Conservation (phyloP, 2,888 invertebrate species). For the Pandemis cinnamomeana region DNA sequence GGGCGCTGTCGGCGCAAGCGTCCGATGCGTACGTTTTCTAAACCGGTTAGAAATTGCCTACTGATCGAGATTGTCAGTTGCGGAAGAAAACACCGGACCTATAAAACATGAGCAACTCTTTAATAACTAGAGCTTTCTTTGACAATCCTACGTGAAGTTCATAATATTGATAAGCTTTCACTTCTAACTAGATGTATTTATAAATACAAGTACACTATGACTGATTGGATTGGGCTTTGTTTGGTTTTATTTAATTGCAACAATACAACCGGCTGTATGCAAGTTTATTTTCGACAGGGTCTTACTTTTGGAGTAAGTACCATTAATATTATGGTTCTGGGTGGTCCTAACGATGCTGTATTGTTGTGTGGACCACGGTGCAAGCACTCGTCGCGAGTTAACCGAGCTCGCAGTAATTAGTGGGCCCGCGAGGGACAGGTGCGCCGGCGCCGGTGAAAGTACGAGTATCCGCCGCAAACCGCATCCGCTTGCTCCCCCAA, state of each 20-base stretch:
- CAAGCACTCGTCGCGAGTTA: slow-evolving; percentile 11
- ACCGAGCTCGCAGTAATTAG: slow-evolving; percentile 30
- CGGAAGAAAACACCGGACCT: slow-evolving; percentile 80
- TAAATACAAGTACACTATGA: not conserved
- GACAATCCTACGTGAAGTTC: slow-evolving; percentile 47
- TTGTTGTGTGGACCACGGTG: not conserved
- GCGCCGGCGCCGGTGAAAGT: slow-evolving; percentile 72
- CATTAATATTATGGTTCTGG: not conserved
- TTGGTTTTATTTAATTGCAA: not conserved
- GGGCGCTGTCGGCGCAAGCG: slow-evolving; percentile 50
- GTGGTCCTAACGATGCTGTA: not conserved
- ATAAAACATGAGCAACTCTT: slow-evolving; percentile 64
- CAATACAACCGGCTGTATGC: not conserved
- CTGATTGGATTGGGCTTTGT: not conserved
- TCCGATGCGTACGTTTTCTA: slow-evolving; percentile 73
- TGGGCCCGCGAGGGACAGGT: slow-evolving; percentile 54
- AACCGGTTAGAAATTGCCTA: slow-evolving; percentile 84
- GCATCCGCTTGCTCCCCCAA: slow-evolving; percentile 70
- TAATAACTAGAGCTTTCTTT: slow-evolving; percentile 70
- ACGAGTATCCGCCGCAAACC: slow-evolving; percentile 51
- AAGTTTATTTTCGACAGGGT: not conserved
- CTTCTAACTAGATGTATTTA: slow-evolving; percentile 19
- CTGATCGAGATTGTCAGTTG: slow-evolving; percentile 81
- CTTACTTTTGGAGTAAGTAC: not conserved
- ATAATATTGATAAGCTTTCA: slow-evolving; percentile 40